Evolutionary conservation across 1,140 invertebrate species (phyloP), one percentile per base, ranked within the genome.

Genomic region (Helicoverpa zea): DNA sequence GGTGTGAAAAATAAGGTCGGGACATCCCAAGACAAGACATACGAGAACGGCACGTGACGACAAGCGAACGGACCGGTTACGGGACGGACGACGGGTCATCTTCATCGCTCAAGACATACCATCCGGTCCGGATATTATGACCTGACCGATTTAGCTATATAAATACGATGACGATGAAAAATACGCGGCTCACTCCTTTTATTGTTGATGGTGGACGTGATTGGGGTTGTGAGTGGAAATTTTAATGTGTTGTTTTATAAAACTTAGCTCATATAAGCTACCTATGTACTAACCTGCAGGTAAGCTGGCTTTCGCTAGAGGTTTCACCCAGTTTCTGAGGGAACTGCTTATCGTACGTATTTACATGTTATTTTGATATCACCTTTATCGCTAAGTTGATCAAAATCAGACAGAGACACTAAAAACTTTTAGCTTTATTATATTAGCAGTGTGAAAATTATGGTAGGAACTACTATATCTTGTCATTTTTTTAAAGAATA

Each of bases 111-210:
- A 86, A 84, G 80, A 86, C 78, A 76, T 35, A 75, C 52, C 82
- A 83, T 86, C 85, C 85, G 70, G 52, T 23, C 83, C 84, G 86
- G 86, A 88, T 85, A 88, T 88, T 88, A 88, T 81, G 66, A 83
- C 51, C 80, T 85, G 86, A 86, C 86, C 84, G 83, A 79, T 80
- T 80, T 80, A 82, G 75, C 49, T 81, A 81, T 73, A 83, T 78
- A 80, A 81, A 58, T 81, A 79, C 12, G 12, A 76, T 43, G 29
- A 51, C 51, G 59, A 23, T 77, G 75, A 77, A 77, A 77, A 77
- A 66, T 77, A 29, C 23, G 16, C 9, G 23, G 61, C n/a, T 43
- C n/a, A 12, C 35, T 23, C 35, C 30, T 2, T 23, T 23, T 68
- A 9, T 23, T n/a, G 7, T 16, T 12, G 64, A 13, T 68, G 64